phyloP scores from a whole-genome alignment of 2,797 vertebrate species.

The Decapterus maruadsi region DNA sequence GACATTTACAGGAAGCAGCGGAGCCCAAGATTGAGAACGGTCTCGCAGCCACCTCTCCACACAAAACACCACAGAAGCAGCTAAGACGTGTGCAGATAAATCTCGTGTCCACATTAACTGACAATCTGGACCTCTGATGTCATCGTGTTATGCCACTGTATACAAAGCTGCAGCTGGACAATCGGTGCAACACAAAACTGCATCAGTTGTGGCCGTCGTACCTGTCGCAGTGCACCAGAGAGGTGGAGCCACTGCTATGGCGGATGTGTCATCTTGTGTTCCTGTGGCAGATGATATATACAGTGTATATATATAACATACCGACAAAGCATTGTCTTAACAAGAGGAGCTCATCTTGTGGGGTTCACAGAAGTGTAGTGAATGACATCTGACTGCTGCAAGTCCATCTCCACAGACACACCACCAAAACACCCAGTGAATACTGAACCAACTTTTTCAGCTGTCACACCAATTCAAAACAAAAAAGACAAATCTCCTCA shows the following conservation, averaged over 20 bases:
- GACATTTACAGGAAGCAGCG: slow-evolving; percentile 26
- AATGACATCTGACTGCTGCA: background rate
- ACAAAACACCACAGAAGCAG: background rate
- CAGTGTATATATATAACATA: background rate
- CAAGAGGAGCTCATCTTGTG: background rate
- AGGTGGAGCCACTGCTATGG: slow-evolving; percentile 58
- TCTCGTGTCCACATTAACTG: background rate
- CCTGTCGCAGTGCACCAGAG: slow-evolving; percentile 72
- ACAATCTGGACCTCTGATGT: background rate
- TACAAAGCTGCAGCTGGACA: slow-evolving; percentile 27
- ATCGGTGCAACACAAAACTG: slow-evolving; percentile 40
- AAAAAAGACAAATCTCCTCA: background rate
- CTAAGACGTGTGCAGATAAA: background rate
- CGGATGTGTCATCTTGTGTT: slow-evolving; percentile 76
- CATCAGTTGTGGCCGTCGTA: slow-evolving; percentile 45
- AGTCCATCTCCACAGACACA: background rate
- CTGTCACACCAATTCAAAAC: background rate
- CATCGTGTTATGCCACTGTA: background rate
- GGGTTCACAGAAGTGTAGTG: background rate
- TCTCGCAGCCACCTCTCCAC: slow-evolving; percentile 1
- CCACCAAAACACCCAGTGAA: background rate
- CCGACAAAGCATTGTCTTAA: background rate
- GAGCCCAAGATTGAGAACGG: slow-evolving; percentile 14
- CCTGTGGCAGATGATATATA: slow-evolving; percentile 71
- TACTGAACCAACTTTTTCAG: background rate